phyloP scores from a whole-genome alignment of 2,888 invertebrate species.

The Colostygia pectinataria region DNA sequence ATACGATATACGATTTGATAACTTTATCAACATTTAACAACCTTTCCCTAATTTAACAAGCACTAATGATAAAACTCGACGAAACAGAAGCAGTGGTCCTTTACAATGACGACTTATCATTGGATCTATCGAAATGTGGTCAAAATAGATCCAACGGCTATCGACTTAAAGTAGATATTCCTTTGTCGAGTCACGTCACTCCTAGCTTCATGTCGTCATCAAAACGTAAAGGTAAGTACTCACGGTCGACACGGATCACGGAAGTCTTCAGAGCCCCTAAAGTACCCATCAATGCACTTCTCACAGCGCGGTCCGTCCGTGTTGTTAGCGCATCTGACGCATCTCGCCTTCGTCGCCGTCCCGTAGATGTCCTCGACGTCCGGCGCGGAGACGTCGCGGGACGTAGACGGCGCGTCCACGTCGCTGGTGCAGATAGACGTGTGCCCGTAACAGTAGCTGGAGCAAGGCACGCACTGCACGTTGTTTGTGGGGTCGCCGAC shows the following conservation, averaged over 20 bases:
- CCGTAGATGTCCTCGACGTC: conserved; percentile 85
- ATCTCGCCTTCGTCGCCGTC: conserved; percentile 87
- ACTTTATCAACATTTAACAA: too few species aligned
- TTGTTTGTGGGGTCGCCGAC: conserved; percentile 96
- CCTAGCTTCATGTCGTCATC: too few species aligned
- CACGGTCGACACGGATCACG: conserved; percentile 89
- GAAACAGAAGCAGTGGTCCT: too few species aligned
- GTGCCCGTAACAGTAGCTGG: conserved; percentile 95
- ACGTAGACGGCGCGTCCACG: conserved; percentile 66
- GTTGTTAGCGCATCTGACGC: conserved; percentile 91
- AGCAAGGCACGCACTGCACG: conserved; percentile 93
- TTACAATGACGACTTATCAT: too few species aligned
- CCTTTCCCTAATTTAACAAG: too few species aligned
- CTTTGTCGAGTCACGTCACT: too few species aligned
- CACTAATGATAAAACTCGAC: too few species aligned
- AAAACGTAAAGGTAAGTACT: conserved; percentile 45
- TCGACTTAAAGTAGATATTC: too few species aligned
- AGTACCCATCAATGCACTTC: conserved; percentile 89
- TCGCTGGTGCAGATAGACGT: conserved; percentile 90
- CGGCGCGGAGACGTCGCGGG: conserved; percentile 75
- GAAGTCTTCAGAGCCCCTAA: conserved; percentile 89
- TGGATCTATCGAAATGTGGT: too few species aligned
- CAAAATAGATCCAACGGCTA: too few species aligned
- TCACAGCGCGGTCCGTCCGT: conserved; percentile 93
- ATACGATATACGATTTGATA: too few species aligned